These are phyloP conservation scores for Leptinotarsa texana DNA, from an alignment of 1,140 invertebrate species.

Conservation along the genomic window DNA sequence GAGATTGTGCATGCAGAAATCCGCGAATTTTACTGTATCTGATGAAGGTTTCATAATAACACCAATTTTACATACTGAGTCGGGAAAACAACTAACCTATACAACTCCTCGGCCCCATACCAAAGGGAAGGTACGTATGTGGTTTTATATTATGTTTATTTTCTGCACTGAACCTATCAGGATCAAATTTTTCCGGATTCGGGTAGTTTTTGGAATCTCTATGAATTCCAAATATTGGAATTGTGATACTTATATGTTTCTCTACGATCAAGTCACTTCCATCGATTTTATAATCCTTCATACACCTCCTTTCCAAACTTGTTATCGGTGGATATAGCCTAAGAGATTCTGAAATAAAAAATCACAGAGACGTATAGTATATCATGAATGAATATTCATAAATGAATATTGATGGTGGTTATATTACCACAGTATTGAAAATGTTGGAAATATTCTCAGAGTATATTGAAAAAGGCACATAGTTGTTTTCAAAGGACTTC, in stretches of 20 bases:
- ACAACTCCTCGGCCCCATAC: constrained; percentile 64
- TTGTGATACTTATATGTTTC: constrained; percentile 63
- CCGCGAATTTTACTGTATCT: not conserved
- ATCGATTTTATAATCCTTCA: constrained; percentile 58
- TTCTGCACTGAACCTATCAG: constrained; percentile 62
- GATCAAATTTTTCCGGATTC: constrained; percentile 65
- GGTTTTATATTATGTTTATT: constrained; percentile 50
- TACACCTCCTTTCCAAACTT: constrained; percentile 54
- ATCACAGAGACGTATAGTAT: too few relatives aligned
- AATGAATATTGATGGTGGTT: too few relatives aligned
- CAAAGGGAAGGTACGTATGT: constrained; percentile 62
- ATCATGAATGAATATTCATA: too few relatives aligned
- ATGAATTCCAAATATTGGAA: constrained; percentile 68
- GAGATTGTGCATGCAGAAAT: not conserved
- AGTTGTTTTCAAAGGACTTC: too few relatives aligned
- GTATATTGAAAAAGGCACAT: too few relatives aligned
- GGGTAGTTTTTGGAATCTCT: constrained; percentile 62
- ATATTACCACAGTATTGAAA: too few relatives aligned
- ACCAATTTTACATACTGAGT: not conserved
- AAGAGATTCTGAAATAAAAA: constrained; percentile 39
- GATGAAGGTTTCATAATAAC: not conserved
- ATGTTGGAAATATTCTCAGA: too few relatives aligned
- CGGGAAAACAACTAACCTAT: constrained; percentile 54
- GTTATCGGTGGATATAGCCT: constrained; percentile 47
- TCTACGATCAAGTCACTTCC: constrained; percentile 63